phyloP scores from a whole-genome alignment of 2,797 vertebrate species.

The Gymnothorax javanicus region DNA sequence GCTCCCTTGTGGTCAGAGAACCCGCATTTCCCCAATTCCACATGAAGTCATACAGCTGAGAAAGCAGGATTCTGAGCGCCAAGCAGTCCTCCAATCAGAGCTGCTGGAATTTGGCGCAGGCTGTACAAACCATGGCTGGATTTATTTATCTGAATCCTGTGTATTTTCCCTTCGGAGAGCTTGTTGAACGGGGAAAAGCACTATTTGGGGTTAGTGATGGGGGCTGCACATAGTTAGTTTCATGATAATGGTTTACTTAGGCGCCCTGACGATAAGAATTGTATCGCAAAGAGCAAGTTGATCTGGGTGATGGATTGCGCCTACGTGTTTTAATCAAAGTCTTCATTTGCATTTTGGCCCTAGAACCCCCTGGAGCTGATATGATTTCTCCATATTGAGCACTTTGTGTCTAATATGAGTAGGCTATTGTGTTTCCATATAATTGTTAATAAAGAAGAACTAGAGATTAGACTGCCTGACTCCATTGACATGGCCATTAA shows the following conservation, averaged over 20 bases:
- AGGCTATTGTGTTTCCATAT: background rate
- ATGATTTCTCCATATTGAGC: constrained; percentile 47
- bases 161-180: constrained; percentile 48
- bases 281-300: constrained; percentile 42
- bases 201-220: constrained; percentile 38
- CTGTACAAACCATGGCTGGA: constrained; percentile 33
- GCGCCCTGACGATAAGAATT: constrained; percentile 40
- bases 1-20: background rate
- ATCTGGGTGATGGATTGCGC: constrained; percentile 53
- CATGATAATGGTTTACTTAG: constrained; percentile 45
- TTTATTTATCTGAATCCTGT: constrained; percentile 43
- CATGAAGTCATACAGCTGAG: constrained; percentile 24
- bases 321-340: constrained; percentile 54
- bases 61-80: constrained; percentile 9
- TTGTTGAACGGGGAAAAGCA: constrained; percentile 37
- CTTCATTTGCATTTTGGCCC: constrained; percentile 41
- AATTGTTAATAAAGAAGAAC: constrained; percentile 20
- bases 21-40: background rate
- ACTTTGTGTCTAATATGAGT: background rate
- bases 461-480: background rate
- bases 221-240: constrained; percentile 10
- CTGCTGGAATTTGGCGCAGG: constrained; percentile 23
- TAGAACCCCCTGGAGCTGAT: constrained; percentile 49
- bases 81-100: constrained; percentile 18
- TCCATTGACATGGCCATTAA: background rate